Conservation (phyloP, 2,888 invertebrate species). For the Gymnoscelis rufifasciata region DNA sequence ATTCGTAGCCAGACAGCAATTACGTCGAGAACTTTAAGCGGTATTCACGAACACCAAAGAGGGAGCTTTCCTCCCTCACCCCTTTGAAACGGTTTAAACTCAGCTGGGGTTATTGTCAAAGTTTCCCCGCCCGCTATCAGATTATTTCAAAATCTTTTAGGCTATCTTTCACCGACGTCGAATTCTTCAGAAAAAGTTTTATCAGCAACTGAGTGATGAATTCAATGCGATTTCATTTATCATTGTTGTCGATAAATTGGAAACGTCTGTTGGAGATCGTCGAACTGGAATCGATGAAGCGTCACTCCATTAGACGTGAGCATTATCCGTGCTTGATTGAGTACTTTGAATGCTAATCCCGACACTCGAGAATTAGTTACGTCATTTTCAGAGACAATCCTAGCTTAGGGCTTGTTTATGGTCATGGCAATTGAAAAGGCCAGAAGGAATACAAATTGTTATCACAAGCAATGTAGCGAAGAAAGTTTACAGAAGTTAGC, state of each 20-base stretch:
- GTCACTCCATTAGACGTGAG: conserved; percentile 27
- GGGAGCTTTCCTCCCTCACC: conserved; percentile 50
- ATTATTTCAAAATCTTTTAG: conserved; percentile 64
- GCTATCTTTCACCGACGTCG: conserved; percentile 53
- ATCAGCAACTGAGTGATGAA: conserved; percentile 35
- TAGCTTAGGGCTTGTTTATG: no score
- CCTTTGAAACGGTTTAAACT: conserved; percentile 58
- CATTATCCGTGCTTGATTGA: conserved; percentile 28
- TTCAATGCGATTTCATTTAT: conserved; percentile 36
- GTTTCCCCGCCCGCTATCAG: conserved; percentile 52
- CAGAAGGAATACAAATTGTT: neutral
- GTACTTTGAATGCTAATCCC: conserved; percentile 18
- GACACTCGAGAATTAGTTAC: conserved; percentile 7
- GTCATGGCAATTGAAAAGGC: no score
- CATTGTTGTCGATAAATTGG: conserved; percentile 28
- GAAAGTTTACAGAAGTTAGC: conserved; percentile 46
- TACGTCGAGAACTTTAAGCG: conserved; percentile 71
- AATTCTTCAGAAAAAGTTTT: conserved; percentile 38
- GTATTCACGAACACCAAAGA: conserved; percentile 70
- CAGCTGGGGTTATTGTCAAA: conserved; percentile 62
- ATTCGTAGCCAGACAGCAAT: conserved; percentile 75
- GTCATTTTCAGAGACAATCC: neutral
- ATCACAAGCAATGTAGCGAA: conserved; percentile 38
- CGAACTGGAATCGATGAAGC: conserved; percentile 25
- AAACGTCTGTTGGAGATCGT: conserved; percentile 30